Conservation (phyloP, 1,140 invertebrate species). For the Sipha flava region DNA sequence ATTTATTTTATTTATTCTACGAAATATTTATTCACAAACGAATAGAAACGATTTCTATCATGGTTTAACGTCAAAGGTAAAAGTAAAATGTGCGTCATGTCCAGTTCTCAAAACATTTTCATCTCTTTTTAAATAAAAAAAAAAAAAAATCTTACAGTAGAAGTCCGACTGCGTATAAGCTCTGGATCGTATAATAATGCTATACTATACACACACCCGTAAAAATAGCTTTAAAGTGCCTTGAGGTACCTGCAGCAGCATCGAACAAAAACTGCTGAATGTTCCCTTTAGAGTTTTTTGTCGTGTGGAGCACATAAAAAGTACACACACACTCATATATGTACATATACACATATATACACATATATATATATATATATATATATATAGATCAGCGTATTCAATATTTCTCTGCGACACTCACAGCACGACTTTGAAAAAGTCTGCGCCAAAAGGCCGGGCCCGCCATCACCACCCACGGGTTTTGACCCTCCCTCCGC, state of each 20-base stretch:
- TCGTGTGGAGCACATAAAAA: neutral
- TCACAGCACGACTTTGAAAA: slow-evolving; percentile 30
- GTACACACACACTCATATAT: neutral
- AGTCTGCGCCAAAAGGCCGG: slow-evolving; percentile 30
- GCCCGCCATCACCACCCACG: neutral
- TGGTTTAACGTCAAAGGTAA: neutral
- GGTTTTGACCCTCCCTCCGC: neutral
- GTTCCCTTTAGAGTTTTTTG: neutral
- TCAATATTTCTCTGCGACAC: slow-evolving; percentile 27
- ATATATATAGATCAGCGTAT: neutral
- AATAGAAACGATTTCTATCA: too few species aligned
- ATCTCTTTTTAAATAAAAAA: neutral
- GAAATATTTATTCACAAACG: too few species aligned
- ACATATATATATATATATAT: neutral
- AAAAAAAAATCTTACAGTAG: neutral
- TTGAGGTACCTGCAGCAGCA: neutral
- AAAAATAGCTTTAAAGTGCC: neutral
- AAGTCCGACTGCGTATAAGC: neutral
- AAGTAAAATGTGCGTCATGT: neutral
- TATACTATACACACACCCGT: neutral
- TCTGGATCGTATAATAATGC: neutral
- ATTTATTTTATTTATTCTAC: too few species aligned
- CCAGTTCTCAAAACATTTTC: neutral
- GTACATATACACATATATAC: neutral
- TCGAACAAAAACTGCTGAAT: slow-evolving; percentile 13